Evolutionary conservation across 2,113 vertebrate species (phyloP).

Genomic region (Mobula birostris): DNA sequence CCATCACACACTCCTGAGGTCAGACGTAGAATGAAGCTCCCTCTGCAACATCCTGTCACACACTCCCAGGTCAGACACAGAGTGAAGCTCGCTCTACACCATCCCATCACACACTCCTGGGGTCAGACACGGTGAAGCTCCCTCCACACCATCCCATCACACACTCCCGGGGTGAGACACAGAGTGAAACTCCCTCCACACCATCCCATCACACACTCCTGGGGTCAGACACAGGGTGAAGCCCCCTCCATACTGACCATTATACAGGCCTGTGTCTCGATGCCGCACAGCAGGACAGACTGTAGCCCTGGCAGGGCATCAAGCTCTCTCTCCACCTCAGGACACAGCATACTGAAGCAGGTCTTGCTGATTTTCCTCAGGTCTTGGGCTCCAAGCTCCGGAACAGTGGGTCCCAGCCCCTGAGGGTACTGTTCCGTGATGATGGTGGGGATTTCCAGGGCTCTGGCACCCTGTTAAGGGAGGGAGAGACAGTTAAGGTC

Average conservation of each 20-base stretch:
- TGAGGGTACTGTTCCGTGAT: constrained; percentile 80
- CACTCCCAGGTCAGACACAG: too few species aligned
- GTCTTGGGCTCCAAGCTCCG: constrained; percentile 64
- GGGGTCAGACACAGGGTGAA: neutral
- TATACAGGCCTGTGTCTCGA: constrained; percentile 79
- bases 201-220: too few species aligned
- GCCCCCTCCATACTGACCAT: constrained; percentile 52
- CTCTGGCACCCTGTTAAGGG: constrained; percentile 55
- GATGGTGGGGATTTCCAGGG: constrained; percentile 62
- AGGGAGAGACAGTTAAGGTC: neutral
- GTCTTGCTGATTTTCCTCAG: constrained; percentile 67
- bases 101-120: too few species aligned
- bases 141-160: too few species aligned
- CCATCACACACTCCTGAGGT: too few species aligned
- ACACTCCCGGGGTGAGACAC: too few species aligned
- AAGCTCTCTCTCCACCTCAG: constrained; percentile 58
- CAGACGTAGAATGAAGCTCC: too few species aligned
- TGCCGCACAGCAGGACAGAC: constrained; percentile 71
- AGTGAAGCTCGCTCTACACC: too few species aligned
- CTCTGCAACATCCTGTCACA: too few species aligned
- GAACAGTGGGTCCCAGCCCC: constrained; percentile 75
- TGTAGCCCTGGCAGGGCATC: constrained; percentile 44
- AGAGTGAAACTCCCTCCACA: too few species aligned
- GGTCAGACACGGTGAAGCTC: too few species aligned
- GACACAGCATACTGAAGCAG: constrained; percentile 72